Conservation (phyloP, 2,113 vertebrate species). For the Elachura formosa region DNA sequence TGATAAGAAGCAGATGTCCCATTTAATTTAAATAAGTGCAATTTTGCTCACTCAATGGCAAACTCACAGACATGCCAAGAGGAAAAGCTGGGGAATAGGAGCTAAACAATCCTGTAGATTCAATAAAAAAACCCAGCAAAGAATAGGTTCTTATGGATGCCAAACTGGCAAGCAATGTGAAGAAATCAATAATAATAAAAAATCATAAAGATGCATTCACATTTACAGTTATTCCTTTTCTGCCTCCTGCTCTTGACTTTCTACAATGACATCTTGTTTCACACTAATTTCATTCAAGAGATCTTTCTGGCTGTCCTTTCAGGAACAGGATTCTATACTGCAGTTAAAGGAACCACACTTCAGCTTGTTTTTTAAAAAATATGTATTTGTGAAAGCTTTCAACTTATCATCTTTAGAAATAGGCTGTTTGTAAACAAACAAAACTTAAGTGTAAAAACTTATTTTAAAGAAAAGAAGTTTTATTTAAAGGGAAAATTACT, state of each 20-base stretch:
- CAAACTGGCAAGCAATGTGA: background rate
- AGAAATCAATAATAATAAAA: background rate
- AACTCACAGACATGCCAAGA: slow-evolving; percentile 1
- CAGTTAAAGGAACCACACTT: background rate
- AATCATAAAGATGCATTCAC: background rate
- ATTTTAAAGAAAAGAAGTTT: no score
- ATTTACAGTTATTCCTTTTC: background rate
- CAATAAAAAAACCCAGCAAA: background rate
- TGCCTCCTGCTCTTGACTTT: background rate
- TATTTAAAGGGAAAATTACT: no score
- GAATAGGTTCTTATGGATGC: background rate
- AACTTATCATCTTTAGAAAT: background rate
- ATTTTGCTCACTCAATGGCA: slow-evolving; percentile 1
- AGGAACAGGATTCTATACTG: background rate
- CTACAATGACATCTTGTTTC: background rate
- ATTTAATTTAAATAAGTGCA: background rate
- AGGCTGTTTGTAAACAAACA: background rate
- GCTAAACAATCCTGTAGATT: background rate
- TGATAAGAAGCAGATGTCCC: slow-evolving; percentile 31
- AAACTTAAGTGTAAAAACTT: no score
- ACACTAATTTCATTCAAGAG: background rate
- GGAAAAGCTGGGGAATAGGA: slow-evolving; percentile 2
- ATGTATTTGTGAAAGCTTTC: background rate
- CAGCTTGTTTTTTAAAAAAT: background rate
- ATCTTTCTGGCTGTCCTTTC: background rate